A percentile compares a stretch with the other conserved stretches of the same genome.
These are phyloP conservation scores for Mactromeris polynyma DNA, from an alignment of 2,888 invertebrate species.

Conservation along the genomic window DNA sequence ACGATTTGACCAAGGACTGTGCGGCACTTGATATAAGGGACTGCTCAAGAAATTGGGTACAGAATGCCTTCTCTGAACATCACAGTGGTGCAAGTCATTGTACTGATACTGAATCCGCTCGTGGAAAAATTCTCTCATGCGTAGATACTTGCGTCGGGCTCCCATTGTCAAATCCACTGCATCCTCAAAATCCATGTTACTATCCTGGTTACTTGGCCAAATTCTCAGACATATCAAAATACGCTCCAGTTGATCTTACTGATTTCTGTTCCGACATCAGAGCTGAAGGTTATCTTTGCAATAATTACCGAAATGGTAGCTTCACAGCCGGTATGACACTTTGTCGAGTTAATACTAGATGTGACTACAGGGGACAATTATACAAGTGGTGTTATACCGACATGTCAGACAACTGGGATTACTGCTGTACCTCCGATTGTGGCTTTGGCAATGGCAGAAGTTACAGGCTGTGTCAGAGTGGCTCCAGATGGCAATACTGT, in stretches of 20 bases:
- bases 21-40: neutral
- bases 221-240: neutral
- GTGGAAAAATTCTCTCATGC: neutral
- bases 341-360: neutral
- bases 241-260: neutral
- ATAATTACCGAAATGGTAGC: neutral
- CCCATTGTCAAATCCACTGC: too few species aligned
- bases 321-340: constrained; percentile 10
- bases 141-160: neutral
- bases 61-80: too few species aligned
- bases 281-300: neutral
- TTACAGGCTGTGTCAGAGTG: neutral
- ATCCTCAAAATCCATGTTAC: neutral
- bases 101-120: too few species aligned
- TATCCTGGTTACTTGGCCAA: too few species aligned
- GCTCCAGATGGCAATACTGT: too few species aligned
- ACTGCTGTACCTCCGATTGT: neutral
- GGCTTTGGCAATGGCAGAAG: neutral
- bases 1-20: neutral
- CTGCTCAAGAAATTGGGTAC: neutral
- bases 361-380: neutral
- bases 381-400: constrained; percentile 31
- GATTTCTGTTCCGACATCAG: too few species aligned
- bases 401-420: neutral
- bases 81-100: too few species aligned